Conservation (phyloP, 2,797 vertebrate species). For the Pyrocephalus nanus region DNA sequence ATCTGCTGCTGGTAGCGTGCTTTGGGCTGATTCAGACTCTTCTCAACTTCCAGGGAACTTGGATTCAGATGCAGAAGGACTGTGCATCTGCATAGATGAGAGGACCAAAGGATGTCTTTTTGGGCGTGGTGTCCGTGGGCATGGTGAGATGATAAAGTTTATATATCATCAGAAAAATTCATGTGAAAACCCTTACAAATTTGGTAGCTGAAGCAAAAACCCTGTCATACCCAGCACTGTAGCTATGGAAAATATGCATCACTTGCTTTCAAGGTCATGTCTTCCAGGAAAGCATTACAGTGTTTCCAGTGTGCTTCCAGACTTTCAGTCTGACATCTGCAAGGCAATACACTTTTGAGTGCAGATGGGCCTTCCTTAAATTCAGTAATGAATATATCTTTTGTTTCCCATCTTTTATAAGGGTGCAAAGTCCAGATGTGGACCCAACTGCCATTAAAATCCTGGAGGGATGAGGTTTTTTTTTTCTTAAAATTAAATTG, state of each 20-base stretch:
- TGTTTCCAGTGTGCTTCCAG: background rate
- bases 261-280: background rate
- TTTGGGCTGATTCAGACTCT: background rate
- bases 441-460: background rate
- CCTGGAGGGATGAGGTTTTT: background rate
- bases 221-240: background rate
- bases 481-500: background rate
- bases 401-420: background rate
- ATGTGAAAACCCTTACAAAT: background rate
- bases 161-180: background rate
- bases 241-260: background rate
- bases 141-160: background rate
- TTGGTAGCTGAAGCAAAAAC: background rate
- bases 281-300: background rate
- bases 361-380: background rate
- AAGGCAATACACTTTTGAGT: background rate
- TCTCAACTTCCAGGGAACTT: background rate
- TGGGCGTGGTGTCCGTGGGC: fast-evolving
- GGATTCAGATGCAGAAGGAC: background rate
- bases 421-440: background rate
- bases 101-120: background rate
- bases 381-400: background rate
- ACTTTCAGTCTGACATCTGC: background rate
- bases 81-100: background rate
- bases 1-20: background rate